These are phyloP conservation scores for Ennomos quercinarius DNA, from an alignment of 2,888 invertebrate genomes.

Conservation along the genomic window DNA sequence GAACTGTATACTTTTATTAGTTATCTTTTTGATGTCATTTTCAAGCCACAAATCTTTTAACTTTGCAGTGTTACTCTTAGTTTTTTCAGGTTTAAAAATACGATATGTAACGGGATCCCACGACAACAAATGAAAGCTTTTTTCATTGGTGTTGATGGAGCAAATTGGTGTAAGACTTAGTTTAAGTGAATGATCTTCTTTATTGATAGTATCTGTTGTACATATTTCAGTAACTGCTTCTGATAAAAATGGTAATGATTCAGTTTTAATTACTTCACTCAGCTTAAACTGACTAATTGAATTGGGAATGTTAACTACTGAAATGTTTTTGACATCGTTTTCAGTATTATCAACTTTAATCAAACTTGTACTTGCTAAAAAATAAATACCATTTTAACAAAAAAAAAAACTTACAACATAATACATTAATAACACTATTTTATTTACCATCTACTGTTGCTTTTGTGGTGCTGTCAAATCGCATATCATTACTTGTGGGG, in stretches of 20 bases:
- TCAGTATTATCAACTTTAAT: neutral
- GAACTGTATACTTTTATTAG: slow-evolving; percentile 7
- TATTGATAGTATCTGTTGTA: slow-evolving; percentile 1
- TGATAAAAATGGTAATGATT: slow-evolving; percentile 10
- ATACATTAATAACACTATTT: neutral
- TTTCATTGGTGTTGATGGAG: slow-evolving; percentile 55
- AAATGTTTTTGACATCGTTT: slow-evolving; percentile 6
- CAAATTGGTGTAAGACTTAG: slow-evolving; percentile 60
- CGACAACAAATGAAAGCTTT: slow-evolving; percentile 10
- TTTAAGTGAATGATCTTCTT: slow-evolving; percentile 42
- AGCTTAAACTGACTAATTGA: slow-evolving; percentile 35
- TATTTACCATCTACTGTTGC: slow-evolving; percentile 13
- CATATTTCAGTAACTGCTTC: slow-evolving; percentile 29
- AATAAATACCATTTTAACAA: neutral
- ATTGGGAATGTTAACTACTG: slow-evolving; percentile 44
- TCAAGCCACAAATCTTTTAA: slow-evolving; percentile 4
- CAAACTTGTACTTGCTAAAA: slow-evolving; percentile 14
- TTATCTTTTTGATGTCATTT: slow-evolving; percentile 13
- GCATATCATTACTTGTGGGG: neutral
- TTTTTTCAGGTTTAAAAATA: slow-evolving; percentile 20
- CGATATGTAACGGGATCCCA: slow-evolving; percentile 14
- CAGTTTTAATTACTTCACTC: slow-evolving; percentile 19
- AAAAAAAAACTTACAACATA: neutral
- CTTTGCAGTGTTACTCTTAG: neutral
- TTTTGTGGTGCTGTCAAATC: neutral